Percentiles rank a stretch among this genome's conserved stretches.
phyloP scores from a whole-genome alignment of 2,113 vertebrate species.

The Melozone crissalis region DNA sequence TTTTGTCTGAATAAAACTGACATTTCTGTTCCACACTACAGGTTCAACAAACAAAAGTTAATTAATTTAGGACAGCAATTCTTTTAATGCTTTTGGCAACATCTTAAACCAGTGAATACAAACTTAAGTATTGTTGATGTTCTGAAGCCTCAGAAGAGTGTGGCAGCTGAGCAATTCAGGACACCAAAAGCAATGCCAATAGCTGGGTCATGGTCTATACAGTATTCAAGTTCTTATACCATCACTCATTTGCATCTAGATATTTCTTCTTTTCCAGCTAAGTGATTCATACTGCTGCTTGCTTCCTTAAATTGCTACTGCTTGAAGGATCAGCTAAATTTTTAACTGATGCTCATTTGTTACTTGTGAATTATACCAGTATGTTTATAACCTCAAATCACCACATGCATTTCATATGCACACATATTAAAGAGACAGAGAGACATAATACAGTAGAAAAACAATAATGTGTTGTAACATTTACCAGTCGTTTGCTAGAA shows the following conservation, averaged over 20 bases:
- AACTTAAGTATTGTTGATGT: background rate
- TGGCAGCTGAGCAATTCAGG: background rate
- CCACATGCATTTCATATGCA: background rate
- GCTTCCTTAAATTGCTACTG: background rate
- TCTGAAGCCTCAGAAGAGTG: background rate
- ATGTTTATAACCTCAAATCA: constrained; percentile 13
- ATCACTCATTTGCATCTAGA: background rate
- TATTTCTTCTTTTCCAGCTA: constrained; percentile 1
- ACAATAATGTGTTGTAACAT: background rate
- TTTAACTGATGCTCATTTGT: constrained; percentile 6
- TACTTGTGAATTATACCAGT: constrained; percentile 3
- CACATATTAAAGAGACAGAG: background rate
- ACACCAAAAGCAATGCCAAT: background rate
- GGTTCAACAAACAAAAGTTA: constrained; percentile 43
- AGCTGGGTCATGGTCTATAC: background rate
- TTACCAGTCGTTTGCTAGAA: background rate
- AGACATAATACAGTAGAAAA: background rate
- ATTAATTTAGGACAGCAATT: constrained; percentile 46
- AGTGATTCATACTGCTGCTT: background rate
- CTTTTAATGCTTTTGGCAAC: constrained; percentile 35
- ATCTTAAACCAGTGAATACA: background rate
- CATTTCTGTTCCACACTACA: constrained; percentile 56
- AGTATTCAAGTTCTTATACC: background rate
- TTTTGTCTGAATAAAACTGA: constrained; percentile 59
- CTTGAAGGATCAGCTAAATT: background rate